These are phyloP conservation scores for Trachops cirrhosus DNA, from an alignment of 2,797 vertebrate species.

Conservation along the genomic window DNA sequence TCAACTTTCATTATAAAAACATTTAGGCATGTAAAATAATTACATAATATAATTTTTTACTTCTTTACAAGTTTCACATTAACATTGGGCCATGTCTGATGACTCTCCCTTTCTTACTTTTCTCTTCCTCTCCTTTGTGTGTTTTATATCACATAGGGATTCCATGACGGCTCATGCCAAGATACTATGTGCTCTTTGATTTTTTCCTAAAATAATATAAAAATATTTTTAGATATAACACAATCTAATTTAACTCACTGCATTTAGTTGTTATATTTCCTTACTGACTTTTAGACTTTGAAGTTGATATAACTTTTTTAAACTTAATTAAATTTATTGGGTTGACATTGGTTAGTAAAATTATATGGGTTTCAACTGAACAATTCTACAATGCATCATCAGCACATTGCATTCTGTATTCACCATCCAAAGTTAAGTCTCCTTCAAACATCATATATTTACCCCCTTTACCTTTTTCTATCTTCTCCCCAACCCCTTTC, in stretches of 20 bases:
- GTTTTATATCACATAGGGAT: background rate
- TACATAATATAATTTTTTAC: background rate
- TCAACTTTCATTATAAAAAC: background rate
- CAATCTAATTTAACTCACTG: background rate
- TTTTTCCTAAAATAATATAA: background rate
- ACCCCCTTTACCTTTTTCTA: too few species aligned
- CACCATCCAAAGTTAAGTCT: too few species aligned
- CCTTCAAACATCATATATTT: too few species aligned
- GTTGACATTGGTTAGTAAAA: too few species aligned
- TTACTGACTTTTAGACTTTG: background rate
- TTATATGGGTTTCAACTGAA: too few species aligned
- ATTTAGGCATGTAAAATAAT: background rate
- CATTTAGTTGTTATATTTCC: background rate
- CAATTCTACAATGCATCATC: too few species aligned
- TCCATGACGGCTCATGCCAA: background rate
- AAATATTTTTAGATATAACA: background rate
- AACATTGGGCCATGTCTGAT: background rate
- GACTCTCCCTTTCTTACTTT: background rate
- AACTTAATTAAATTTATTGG: too few species aligned
- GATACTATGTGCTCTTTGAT: background rate
- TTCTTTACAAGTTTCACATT: background rate
- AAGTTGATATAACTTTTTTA: background rate
- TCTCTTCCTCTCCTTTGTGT: background rate
- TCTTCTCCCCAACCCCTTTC: too few species aligned
- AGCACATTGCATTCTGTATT: too few species aligned